phyloP scores from a whole-genome alignment of 2,888 invertebrate genomes.

The Platycnemis pennipes region DNA sequence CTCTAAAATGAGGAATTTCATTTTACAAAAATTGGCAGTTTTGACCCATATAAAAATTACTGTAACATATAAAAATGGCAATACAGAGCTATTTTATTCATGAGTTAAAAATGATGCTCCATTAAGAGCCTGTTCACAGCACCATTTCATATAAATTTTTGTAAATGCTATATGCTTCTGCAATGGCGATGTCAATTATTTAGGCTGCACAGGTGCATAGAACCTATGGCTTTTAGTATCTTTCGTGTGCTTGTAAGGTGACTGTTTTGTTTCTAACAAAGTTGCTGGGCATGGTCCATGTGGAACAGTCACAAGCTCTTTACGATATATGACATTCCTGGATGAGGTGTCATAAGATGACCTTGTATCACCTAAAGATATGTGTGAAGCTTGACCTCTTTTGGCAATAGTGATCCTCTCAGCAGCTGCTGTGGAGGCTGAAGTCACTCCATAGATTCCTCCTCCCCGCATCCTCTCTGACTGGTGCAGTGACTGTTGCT shows the following conservation, averaged over 20 bases:
- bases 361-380: conserved; percentile 86
- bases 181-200: neutral
- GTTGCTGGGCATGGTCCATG: conserved; percentile 90
- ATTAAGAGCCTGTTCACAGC: conserved; percentile 20
- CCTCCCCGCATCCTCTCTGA: conserved; percentile 71
- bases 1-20: neutral
- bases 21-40: conserved; percentile 56
- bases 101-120: conserved; percentile 1
- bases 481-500: conserved; percentile 79
- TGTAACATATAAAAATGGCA: conserved; percentile 31
- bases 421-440: conserved; percentile 52
- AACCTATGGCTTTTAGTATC: conserved; percentile 93
- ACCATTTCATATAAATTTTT: conserved; percentile 6
- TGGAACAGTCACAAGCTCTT: conserved; percentile 87
- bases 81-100: neutral
- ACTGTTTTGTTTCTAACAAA: conserved; percentile 85
- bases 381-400: conserved; percentile 83
- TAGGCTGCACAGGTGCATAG: conserved; percentile 82
- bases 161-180: neutral
- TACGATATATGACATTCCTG: conserved; percentile 82
- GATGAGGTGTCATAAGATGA: conserved; percentile 78
- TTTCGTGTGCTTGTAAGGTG: conserved; percentile 91
- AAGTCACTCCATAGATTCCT: conserved; percentile 82
- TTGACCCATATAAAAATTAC: conserved; percentile 48
- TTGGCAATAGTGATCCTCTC: conserved; percentile 51